Percentiles rank a stretch among this genome's conserved stretches.
These are phyloP conservation scores for Anser brachyrhynchus DNA, from an alignment of 2,113 vertebrate genomes.

Conservation along the genomic window DNA sequence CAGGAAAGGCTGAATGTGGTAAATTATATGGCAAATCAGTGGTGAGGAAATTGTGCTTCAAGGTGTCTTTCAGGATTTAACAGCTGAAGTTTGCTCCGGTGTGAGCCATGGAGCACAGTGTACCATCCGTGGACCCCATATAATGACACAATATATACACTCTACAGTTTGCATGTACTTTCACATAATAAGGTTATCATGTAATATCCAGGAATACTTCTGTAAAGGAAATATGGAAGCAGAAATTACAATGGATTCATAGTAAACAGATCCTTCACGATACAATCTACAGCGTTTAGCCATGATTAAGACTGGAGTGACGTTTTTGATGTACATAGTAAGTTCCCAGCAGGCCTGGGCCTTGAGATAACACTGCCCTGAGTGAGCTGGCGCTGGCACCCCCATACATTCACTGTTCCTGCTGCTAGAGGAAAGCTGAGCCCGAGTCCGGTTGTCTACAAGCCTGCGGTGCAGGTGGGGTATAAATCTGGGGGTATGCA, in stretches of 20 bases:
- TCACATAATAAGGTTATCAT: constrained; percentile 61
- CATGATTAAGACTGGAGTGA: constrained; percentile 75
- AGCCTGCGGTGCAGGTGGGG: constrained; percentile 19
- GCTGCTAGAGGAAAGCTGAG: constrained; percentile 69
- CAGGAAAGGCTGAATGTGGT: constrained; percentile 41
- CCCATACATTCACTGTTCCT: constrained; percentile 59
- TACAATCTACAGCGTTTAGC: constrained; percentile 68
- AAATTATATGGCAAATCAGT: constrained; percentile 60
- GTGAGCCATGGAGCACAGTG: constrained; percentile 60
- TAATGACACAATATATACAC: constrained; percentile 77
- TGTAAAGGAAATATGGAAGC: constrained; percentile 75
- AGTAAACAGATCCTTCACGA: constrained; percentile 70
- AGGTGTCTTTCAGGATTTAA: constrained; percentile 68
- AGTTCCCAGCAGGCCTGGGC: constrained; percentile 51
- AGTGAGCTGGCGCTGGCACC: constrained; percentile 56
- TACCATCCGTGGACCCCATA: constrained; percentile 56
- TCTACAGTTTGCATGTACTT: constrained; percentile 76
- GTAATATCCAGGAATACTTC: constrained; percentile 72
- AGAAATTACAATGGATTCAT: constrained; percentile 70
- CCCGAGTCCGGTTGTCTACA: constrained; percentile 36
- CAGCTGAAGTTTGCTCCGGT: constrained; percentile 64
- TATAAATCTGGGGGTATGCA: neutral
- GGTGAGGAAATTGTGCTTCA: constrained; percentile 81
- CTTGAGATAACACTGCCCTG: constrained; percentile 48
- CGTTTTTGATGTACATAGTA: constrained; percentile 12